phyloP scores from a whole-genome alignment of 2,113 vertebrate genomes.

The Lates calcarifer region DNA sequence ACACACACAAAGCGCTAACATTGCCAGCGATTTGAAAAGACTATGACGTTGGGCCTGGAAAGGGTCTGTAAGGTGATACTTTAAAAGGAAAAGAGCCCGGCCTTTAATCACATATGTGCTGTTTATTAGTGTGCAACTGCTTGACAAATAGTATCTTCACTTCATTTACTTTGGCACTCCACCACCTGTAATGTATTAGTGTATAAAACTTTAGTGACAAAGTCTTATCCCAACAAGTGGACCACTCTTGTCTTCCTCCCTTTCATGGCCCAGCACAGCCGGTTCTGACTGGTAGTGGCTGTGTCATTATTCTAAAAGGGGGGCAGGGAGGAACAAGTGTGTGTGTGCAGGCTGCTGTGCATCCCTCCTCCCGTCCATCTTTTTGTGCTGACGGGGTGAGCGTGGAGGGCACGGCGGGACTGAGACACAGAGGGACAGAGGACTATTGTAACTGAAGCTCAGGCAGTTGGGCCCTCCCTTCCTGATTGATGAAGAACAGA shows the following conservation, averaged over 20 bases:
- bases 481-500: slow-evolving; percentile 76
- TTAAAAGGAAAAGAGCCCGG: slow-evolving; percentile 61
- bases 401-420: slow-evolving; percentile 75
- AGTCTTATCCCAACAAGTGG: slow-evolving; percentile 52
- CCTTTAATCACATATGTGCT: slow-evolving; percentile 65
- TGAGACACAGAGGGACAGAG: slow-evolving; percentile 80
- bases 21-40: slow-evolving; percentile 77
- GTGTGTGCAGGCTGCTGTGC: slow-evolving; percentile 66
- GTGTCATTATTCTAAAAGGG: slow-evolving; percentile 67
- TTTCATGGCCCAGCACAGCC: slow-evolving; percentile 76
- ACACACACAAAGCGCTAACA: slow-evolving; percentile 74
- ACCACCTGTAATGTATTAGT: slow-evolving; percentile 6
- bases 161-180: not conserved
- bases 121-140: slow-evolving; percentile 45
- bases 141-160: slow-evolving; percentile 15
- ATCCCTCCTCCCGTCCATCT: slow-evolving; percentile 61
- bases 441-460: slow-evolving; percentile 81
- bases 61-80: slow-evolving; percentile 74
- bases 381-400: slow-evolving; percentile 73
- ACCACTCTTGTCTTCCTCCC: slow-evolving; percentile 30
- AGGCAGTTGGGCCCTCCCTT: slow-evolving; percentile 76
- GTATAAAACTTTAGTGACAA: not conserved
- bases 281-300: slow-evolving; percentile 80
- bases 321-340: slow-evolving; percentile 65
- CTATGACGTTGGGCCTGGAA: slow-evolving; percentile 62